Conservation (phyloP, 2,113 vertebrate species). For the Ailurus styani region DNA sequence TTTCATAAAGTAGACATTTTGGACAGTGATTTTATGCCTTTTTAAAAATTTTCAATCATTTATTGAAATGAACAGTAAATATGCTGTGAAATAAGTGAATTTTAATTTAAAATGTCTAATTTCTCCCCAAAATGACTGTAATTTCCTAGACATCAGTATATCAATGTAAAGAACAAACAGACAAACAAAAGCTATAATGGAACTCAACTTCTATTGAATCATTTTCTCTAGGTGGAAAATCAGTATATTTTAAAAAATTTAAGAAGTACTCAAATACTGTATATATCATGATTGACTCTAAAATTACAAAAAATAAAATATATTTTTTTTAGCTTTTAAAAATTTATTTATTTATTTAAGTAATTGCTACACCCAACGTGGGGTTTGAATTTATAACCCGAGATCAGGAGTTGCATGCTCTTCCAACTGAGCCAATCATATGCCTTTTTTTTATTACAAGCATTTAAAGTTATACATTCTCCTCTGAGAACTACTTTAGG, state of each 20-base stretch:
- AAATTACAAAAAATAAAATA: not conserved
- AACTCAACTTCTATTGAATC: not conserved
- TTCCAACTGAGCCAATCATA: not conserved
- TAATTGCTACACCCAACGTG: not conserved
- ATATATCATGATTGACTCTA: not conserved
- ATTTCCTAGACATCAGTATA: not conserved
- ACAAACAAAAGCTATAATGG: not conserved
- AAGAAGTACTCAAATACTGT: not conserved
- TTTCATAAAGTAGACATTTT: not conserved
- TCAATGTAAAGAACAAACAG: not conserved
- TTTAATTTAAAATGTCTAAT: not conserved
- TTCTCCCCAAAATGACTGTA: not conserved
- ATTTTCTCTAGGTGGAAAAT: not conserved
- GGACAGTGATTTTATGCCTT: not conserved
- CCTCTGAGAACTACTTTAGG: not conserved
- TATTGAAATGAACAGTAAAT: not conserved
- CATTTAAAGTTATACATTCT: not conserved
- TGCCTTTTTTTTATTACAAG: not conserved
- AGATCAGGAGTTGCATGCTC: not conserved
- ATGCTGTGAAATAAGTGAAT: not conserved
- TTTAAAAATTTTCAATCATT: not conserved
- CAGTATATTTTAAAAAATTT: not conserved
- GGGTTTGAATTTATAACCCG: not conserved
- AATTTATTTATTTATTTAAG: not conserved
- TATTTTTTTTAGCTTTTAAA: not conserved